Conservation (phyloP, 2,113 vertebrate species). For the Alethe castanea region DNA sequence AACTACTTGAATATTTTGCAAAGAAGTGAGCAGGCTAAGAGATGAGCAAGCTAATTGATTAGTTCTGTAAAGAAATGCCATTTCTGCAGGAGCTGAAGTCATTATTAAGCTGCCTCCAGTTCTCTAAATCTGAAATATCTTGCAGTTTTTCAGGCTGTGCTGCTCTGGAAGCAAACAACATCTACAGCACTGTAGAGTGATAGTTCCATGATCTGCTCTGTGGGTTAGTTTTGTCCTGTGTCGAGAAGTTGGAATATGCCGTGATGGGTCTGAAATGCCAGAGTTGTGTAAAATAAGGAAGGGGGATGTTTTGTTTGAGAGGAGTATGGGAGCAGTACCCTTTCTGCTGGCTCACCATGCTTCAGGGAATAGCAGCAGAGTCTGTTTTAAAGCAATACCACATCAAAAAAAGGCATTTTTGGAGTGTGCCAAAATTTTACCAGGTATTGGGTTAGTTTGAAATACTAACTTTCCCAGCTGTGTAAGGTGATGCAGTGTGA, state of each 20-base stretch:
- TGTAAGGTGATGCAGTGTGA: not conserved
- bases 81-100: not conserved
- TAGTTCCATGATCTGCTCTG: not conserved
- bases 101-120: not conserved
- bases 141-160: not conserved
- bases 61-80: not conserved
- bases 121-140: not conserved
- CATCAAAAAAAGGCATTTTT: not conserved
- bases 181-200: accelerated
- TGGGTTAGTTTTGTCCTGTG: not conserved
- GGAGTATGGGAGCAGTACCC: not conserved
- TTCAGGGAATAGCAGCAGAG: not conserved
- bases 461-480: accelerated
- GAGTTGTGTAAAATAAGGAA: not conserved
- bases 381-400: not conserved
- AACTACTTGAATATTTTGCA: not conserved
- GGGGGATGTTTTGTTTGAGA: not conserved
- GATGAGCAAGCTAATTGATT: not conserved
- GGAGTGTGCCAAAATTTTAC: not conserved
- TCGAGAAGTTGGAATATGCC: not conserved
- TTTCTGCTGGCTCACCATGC: not conserved
- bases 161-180: not conserved
- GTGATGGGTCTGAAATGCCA: not conserved
- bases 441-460: not conserved
- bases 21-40: not conserved